Conservation (phyloP, 2,113 vertebrate genomes). For the Pleuronectes platessa region DNA sequence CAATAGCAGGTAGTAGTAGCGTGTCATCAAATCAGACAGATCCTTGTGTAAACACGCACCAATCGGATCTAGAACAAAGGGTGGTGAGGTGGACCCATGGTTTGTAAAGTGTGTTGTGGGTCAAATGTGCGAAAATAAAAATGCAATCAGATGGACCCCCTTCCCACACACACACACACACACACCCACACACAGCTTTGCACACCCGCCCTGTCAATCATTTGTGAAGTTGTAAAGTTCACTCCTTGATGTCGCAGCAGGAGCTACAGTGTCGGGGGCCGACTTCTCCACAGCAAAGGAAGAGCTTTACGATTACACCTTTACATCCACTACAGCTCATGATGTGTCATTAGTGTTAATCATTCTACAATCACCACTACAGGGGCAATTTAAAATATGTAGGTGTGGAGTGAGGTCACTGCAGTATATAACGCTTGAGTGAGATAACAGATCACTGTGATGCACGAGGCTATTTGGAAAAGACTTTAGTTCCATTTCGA, state of each 20-base stretch:
- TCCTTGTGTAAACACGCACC: slow-evolving; percentile 8
- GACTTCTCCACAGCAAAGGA: slow-evolving; percentile 3
- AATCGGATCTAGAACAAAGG: slow-evolving; percentile 30
- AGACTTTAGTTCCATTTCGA: neutral
- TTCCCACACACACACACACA: neutral
- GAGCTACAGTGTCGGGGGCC: slow-evolving; percentile 1
- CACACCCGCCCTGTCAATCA: slow-evolving; percentile 61
- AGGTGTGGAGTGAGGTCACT: neutral
- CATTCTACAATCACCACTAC: slow-evolving; percentile 42
- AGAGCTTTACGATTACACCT: slow-evolving; percentile 47
- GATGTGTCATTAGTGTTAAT: slow-evolving; percentile 56
- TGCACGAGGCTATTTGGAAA: neutral
- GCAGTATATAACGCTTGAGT: neutral
- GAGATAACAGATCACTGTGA: neutral
- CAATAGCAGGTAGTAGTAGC: neutral
- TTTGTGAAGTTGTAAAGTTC: slow-evolving; percentile 56
- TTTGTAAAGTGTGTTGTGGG: slow-evolving; percentile 24
- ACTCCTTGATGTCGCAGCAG: slow-evolving; percentile 15
- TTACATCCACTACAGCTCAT: slow-evolving; percentile 40
- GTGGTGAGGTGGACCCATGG: neutral
- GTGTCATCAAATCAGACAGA: neutral
- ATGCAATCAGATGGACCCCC: slow-evolving; percentile 46
- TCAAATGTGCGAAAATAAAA: slow-evolving; percentile 66
- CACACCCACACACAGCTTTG: slow-evolving; percentile 22
- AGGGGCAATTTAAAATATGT: slow-evolving; percentile 2